A percentile compares a stretch with the other conserved stretches of the same genome.
Conservation (phyloP, 2,113 vertebrate species). For the Brevimyrus niger region DNA sequence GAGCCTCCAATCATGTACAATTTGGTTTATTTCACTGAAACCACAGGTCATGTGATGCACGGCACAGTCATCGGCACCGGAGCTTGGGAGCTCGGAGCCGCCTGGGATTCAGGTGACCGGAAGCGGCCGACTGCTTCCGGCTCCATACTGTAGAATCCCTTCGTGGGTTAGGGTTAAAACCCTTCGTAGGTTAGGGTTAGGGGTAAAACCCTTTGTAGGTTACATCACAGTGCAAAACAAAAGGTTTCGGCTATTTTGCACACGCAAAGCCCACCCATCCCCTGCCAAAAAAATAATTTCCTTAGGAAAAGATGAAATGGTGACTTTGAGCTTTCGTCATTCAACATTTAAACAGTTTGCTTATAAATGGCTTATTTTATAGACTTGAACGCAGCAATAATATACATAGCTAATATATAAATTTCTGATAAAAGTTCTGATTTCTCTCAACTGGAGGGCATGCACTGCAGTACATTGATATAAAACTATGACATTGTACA, state of each 20-base stretch:
- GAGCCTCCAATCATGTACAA: constrained; percentile 56
- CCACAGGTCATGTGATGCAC: constrained; percentile 73
- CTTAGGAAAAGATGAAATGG: constrained; percentile 65
- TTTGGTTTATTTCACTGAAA: constrained; percentile 88
- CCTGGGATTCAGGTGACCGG: constrained; percentile 46
- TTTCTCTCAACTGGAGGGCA: constrained; percentile 68
- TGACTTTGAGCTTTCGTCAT: constrained; percentile 66
- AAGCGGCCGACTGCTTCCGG: constrained; percentile 44
- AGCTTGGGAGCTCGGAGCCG: constrained; percentile 60
- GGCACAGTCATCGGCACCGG: constrained; percentile 69
- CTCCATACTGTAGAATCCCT: constrained; percentile 61
- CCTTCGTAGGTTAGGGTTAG: no score
- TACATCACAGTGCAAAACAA: constrained; percentile 71
- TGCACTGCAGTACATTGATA: constrained; percentile 73
- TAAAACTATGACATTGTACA: constrained; percentile 59
- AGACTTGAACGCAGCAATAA: constrained; percentile 61
- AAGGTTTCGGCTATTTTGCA: constrained; percentile 62
- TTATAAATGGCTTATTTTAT: constrained; percentile 35
- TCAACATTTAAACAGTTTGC: constrained; percentile 62
- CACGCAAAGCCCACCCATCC: constrained; percentile 33
- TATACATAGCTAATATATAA: constrained; percentile 75
- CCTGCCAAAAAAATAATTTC: constrained; percentile 51
- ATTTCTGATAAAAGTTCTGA: constrained; percentile 65
- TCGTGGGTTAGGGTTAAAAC: constrained; percentile 76
- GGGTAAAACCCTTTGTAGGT: constrained; percentile 72